These are phyloP conservation scores for Bothrops jararaca DNA, from an alignment of 2,113 vertebrate species.

Conservation along the genomic window DNA sequence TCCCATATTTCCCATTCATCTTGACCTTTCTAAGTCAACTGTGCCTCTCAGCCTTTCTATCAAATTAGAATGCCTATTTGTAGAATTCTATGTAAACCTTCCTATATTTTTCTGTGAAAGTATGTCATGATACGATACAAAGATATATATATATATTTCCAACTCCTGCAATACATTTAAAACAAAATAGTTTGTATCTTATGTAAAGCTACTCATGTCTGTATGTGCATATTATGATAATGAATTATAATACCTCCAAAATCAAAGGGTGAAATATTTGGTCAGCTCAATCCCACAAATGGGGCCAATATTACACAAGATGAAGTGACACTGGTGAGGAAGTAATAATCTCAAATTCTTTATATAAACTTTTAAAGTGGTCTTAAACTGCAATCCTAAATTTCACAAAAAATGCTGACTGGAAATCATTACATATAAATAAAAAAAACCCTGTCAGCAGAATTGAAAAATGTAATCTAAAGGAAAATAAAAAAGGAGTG, in stretches of 20 bases:
- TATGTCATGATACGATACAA: not conserved
- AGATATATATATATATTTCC: not conserved
- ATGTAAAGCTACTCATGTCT: not conserved
- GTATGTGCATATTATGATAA: not conserved
- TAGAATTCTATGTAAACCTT: not conserved
- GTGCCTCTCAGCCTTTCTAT: not conserved
- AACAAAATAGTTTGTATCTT: not conserved
- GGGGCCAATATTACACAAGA: not conserved
- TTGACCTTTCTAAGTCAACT: not conserved
- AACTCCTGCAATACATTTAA: not conserved
- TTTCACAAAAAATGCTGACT: not conserved
- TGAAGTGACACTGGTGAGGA: not conserved
- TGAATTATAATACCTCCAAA: not conserved
- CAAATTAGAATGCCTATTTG: not conserved
- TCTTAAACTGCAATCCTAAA: not conserved
- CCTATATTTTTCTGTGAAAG: not conserved
- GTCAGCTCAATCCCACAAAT: not conserved
- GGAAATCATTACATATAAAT: not conserved
- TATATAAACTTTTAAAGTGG: not conserved
- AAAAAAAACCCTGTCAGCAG: not conserved
- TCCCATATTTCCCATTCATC: not conserved
- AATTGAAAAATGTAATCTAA: not conserved
- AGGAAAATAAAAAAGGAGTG: not conserved
- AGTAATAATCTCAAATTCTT: not conserved
- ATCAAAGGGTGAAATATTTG: not conserved